Evolutionary conservation across 2,888 invertebrate genomes (phyloP), one percentile per base, ranked within the genome.

Genomic region (Stictocephala bisonia): DNA sequence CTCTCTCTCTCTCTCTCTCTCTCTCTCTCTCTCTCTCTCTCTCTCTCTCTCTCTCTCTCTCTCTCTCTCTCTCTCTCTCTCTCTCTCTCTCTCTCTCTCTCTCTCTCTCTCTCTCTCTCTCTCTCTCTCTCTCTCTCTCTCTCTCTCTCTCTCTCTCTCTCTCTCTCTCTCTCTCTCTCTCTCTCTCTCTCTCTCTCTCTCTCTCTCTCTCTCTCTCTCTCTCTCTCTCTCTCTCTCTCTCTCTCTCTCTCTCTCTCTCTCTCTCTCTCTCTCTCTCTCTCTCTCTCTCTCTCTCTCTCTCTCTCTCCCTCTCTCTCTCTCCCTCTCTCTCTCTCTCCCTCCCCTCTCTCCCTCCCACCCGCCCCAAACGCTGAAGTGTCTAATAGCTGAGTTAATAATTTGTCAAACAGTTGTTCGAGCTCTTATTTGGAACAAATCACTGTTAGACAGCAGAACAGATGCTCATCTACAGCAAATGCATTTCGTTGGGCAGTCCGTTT

Each of bases 21-120:
- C 50, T 50, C 48, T 29, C 41, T 48, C 26, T 44, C 29, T 27
- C 68, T 27, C 50, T 68, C 48, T 27, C 27, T 50, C 68, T 40
- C 50, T 68, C 68, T 68, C 18, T 48, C 68, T 50, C 50, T 68
- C 50, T 48, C 68, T 50, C 68, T 29, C 50, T 48, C 68, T 20
- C 20, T 7, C 13, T 20, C 9, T 35, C 60, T 31, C 60, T 60
- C 31, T 29, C 31, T 13, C 31, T 29, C 4, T n/a, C n/a, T 26
- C 60, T 60, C 60, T 31, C 31, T 50, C 27, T 68, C 50, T 50
- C 51, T 31, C 48, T 68, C 50, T 29, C 35, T 50, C 48, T 68
- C 68, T 67, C 48, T 50, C 31, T 48, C 68, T 68, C 31, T 50
- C 50, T 31, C 50, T 29, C 50, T 68, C 31, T 50, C 48, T 24